Percentiles rank a stretch among this genome's conserved stretches.
Evolutionary conservation across 2,888 invertebrate genomes (phyloP).

Genomic region (Allygus modestus): DNA sequence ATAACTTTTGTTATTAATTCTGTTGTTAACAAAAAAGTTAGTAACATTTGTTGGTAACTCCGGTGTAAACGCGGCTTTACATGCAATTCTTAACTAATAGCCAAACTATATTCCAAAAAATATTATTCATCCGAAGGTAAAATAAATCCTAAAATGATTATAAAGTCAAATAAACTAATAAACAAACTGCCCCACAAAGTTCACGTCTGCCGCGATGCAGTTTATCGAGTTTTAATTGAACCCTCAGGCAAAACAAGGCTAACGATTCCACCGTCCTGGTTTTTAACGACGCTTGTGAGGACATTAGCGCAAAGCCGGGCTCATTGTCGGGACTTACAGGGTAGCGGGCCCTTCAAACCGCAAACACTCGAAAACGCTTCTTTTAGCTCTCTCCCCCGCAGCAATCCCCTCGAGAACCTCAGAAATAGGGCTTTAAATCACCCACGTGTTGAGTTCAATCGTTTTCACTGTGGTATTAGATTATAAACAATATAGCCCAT

Average conservation of each 20-base stretch:
- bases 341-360: neutral
- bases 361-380: constrained; percentile 21
- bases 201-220: neutral
- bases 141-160: too few species aligned
- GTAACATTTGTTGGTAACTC: too few species aligned
- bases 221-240: neutral
- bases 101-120: too few species aligned
- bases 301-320: neutral
- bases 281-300: constrained; percentile 13
- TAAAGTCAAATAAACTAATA: too few species aligned
- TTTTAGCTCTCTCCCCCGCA: neutral
- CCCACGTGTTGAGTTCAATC: constrained; percentile 6
- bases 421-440: neutral
- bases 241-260: neutral
- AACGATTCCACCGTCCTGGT: constrained; percentile 9
- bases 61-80: too few species aligned
- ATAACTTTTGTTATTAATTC: too few species aligned
- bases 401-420: neutral
- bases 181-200: neutral
- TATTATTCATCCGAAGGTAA: too few species aligned
- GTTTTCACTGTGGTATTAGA: too few species aligned
- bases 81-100: too few species aligned
- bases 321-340: constrained; percentile 2
- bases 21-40: too few species aligned
- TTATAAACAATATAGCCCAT: too few species aligned